Conservation (phyloP, 2,113 vertebrate genomes). For the Echinops telfairi region DNA sequence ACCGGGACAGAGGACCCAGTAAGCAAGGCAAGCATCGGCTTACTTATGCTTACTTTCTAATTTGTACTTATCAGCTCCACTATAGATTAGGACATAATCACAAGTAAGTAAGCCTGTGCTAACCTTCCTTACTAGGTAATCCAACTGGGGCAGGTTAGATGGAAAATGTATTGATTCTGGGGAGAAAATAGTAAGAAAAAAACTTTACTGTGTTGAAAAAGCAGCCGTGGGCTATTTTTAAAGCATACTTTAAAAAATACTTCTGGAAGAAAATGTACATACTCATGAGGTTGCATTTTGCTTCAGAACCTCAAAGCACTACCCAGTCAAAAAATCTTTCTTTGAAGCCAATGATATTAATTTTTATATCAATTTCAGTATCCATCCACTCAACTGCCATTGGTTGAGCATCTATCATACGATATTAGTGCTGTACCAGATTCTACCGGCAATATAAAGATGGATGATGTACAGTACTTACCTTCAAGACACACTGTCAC, state of each 20-base stretch:
- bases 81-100: too few species aligned
- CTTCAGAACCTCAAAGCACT: slow-evolving; percentile 59
- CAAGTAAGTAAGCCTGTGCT: not conserved
- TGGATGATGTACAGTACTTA: not conserved
- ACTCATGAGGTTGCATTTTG: slow-evolving; percentile 32
- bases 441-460: slow-evolving; percentile 1
- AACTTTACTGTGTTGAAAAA: slow-evolving; percentile 60
- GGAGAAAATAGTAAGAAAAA: slow-evolving; percentile 74
- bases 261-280: slow-evolving; percentile 59
- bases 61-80: not conserved
- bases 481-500: not conserved
- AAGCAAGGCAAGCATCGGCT: not conserved
- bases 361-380: slow-evolving; percentile 18
- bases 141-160: slow-evolving; percentile 63
- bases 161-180: slow-evolving; percentile 80
- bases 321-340: not conserved
- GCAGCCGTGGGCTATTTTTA: slow-evolving; percentile 77
- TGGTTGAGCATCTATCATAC: not conserved
- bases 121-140: not conserved
- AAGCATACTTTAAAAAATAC: slow-evolving; percentile 55
- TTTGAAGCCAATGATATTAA: not conserved
- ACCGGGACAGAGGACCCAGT: not conserved
- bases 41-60: not conserved
- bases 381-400: slow-evolving; percentile 16
- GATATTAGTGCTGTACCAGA: not conserved